Percentiles rank a stretch among this genome's conserved stretches.
phyloP scores from a whole-genome alignment of 2,888 invertebrate species.

The Boloria euphrosyne region DNA sequence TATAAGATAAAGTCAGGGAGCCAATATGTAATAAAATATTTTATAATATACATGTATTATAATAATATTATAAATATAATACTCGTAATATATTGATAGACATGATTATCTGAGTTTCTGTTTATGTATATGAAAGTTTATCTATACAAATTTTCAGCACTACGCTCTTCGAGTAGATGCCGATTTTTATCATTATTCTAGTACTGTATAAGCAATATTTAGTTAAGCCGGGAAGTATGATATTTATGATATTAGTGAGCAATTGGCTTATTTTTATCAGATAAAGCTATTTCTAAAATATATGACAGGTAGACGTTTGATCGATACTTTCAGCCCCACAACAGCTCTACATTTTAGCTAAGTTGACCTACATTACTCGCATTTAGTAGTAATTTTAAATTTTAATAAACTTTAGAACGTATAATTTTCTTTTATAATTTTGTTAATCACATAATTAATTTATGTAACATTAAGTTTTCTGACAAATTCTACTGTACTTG shows the following conservation, averaged over 20 bases:
- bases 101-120: background rate
- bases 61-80: background rate
- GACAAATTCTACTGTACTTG: too few relatives aligned
- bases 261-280: constrained; percentile 67
- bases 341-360: constrained; percentile 3
- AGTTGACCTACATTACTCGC: background rate
- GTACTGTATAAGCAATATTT: constrained; percentile 22
- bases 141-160: constrained; percentile 14
- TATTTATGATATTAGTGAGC: constrained; percentile 59
- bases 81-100: background rate
- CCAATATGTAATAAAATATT: constrained; percentile 3
- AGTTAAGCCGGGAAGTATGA: constrained; percentile 38
- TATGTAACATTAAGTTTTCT: too few relatives aligned
- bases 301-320: constrained; percentile 52
- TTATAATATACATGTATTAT: constrained; percentile 13
- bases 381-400: too few relatives aligned
- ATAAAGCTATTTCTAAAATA: constrained; percentile 53
- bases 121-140: constrained; percentile 5
- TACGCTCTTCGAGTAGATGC: constrained; percentile 9
- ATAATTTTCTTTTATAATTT: too few relatives aligned
- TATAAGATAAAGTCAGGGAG: too few relatives aligned
- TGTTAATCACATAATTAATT: too few relatives aligned
- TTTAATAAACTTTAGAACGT: too few relatives aligned
- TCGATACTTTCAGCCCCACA: constrained; percentile 49
- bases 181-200: constrained; percentile 15